These are phyloP conservation scores for Petrocephalus zakoni DNA, from an alignment of 2,113 vertebrate species.

Conservation along the genomic window DNA sequence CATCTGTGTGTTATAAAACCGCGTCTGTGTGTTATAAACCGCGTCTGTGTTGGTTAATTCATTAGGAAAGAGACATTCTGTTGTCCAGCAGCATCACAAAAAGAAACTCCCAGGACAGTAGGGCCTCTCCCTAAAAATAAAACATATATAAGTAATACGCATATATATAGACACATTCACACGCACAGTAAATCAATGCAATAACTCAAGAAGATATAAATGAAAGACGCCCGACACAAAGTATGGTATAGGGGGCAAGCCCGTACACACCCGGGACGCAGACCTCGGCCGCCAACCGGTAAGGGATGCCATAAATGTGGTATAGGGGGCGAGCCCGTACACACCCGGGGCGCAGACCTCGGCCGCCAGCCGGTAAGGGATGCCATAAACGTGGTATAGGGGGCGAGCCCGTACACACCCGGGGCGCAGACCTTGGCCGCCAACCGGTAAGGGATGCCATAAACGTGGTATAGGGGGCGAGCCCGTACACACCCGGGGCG, in stretches of 20 bases:
- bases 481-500: slow-evolving; percentile 65
- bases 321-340: slow-evolving; percentile 15
- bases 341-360: slow-evolving; percentile 81
- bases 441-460: no score
- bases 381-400: no score
- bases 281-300: no score
- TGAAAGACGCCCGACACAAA: not conserved
- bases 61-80: not conserved
- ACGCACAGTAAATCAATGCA: not conserved
- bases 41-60: not conserved
- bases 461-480: no score
- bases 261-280: no score
- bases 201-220: not conserved
- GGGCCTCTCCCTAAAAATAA: not conserved
- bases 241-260: not conserved
- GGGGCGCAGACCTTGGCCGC: no score
- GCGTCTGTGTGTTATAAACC: not conserved
- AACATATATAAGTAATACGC: not conserved
- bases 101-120: not conserved
- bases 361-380: slow-evolving; percentile 65
- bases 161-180: not conserved
- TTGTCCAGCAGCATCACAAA: not conserved
- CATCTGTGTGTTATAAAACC: no score
- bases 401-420: no score
- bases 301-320: no score